These are phyloP conservation scores for Cichladusa arquata DNA, from an alignment of 2,113 vertebrate genomes.

Conservation along the genomic window DNA sequence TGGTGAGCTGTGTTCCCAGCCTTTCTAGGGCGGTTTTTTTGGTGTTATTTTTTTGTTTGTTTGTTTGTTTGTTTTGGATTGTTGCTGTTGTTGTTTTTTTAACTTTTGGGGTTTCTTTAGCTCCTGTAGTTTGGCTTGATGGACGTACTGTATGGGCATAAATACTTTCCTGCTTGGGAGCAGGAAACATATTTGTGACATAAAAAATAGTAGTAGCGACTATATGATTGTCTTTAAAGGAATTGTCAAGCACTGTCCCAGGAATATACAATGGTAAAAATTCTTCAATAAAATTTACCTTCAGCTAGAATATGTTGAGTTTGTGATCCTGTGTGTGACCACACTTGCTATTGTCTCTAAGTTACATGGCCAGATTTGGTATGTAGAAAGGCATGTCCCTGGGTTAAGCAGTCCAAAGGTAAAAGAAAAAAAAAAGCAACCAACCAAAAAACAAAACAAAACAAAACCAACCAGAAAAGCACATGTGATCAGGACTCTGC, in stretches of 20 bases:
- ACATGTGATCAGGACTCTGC: slow-evolving; percentile 18
- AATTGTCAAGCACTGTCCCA: neutral
- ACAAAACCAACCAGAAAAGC: neutral
- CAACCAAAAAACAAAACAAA: neutral
- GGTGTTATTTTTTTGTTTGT: neutral
- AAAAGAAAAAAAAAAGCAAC: neutral
- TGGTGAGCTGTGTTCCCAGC: neutral
- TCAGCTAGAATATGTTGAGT: neutral
- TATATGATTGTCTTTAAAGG: neutral
- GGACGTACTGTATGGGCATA: neutral
- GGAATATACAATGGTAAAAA: neutral
- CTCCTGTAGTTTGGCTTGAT: neutral
- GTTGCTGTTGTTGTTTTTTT: neutral
- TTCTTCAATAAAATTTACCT: neutral
- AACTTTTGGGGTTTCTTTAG: neutral
- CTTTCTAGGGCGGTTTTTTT: neutral
- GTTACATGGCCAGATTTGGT: neutral
- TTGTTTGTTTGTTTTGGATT: neutral
- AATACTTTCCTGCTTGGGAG: neutral
- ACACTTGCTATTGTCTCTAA: neutral
- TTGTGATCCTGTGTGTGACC: neutral
- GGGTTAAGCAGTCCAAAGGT: slow-evolving; percentile 42
- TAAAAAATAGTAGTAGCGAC: neutral
- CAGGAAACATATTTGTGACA: neutral
- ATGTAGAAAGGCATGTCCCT: neutral